A percentile compares a stretch with the other conserved stretches of the same genome.
These are phyloP conservation scores for Monochamus saltuarius DNA, from an alignment of 1,140 invertebrate genomes.

Conservation along the genomic window DNA sequence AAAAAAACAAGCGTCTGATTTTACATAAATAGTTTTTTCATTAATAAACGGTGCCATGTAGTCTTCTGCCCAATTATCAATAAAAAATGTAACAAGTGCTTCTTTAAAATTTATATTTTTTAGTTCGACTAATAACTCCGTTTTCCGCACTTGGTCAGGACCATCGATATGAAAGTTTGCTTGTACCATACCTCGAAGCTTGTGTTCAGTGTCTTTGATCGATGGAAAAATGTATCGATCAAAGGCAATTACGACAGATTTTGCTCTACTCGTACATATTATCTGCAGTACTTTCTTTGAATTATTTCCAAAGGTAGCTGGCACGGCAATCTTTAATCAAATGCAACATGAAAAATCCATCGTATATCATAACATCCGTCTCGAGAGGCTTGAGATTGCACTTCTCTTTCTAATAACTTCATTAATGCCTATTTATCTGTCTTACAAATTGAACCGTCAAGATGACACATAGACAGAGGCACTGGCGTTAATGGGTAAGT, in stretches of 20 bases:
- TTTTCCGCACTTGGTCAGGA: constrained; percentile 2
- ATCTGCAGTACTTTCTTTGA: constrained; percentile 33
- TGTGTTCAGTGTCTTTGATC: constrained; percentile 5
- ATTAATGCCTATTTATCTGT: constrained; percentile 13
- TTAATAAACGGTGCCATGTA: constrained; percentile 32
- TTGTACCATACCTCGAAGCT: neutral
- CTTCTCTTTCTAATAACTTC: constrained; percentile 6
- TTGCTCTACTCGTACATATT: constrained; percentile 17
- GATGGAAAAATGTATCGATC: constrained; percentile 3
- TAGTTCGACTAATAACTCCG: constrained; percentile 1
- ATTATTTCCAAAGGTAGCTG: constrained; percentile 34
- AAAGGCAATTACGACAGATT: constrained; percentile 20
- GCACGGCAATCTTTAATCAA: constrained; percentile 31
- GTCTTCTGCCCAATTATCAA: constrained; percentile 12
- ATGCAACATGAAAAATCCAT: constrained; percentile 34
- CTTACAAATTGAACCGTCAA: constrained; percentile 22
- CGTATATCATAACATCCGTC: neutral
- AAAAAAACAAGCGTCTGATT: constrained; percentile 6
- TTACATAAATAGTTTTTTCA: constrained; percentile 31
- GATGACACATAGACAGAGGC: constrained; percentile 25
- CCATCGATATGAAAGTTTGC: constrained; percentile 2
- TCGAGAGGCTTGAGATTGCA: neutral
- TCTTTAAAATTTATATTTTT: constrained; percentile 20
- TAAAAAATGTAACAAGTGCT: constrained; percentile 18
- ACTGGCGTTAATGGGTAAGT: constrained; percentile 23